These are phyloP conservation scores for Catocala fraxini DNA, from an alignment of 2,888 invertebrate species.

Conservation along the genomic window DNA sequence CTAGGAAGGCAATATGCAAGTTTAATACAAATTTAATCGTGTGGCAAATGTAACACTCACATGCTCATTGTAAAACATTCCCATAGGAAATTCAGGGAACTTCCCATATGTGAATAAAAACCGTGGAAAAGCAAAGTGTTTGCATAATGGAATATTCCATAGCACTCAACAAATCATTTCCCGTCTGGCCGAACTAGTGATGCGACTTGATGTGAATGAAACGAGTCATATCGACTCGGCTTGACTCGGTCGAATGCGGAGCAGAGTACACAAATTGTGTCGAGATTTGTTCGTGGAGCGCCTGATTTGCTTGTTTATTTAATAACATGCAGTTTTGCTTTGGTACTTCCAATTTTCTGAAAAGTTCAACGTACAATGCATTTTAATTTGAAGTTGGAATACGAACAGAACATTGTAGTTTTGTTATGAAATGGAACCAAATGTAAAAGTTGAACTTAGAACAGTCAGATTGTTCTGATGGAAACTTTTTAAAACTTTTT, in stretches of 20 bases:
- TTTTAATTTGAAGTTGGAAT: conserved; percentile 16
- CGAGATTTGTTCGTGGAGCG: conserved; percentile 28
- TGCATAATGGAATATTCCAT: conserved; percentile 57
- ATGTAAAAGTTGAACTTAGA: not conserved
- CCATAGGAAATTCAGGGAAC: conserved; percentile 18
- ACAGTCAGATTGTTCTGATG: too few species aligned
- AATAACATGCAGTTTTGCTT: conserved; percentile 20
- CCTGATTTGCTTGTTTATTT: conserved; percentile 32
- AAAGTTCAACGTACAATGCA: conserved; percentile 14
- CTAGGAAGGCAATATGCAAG: too few species aligned
- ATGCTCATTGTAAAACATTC: conserved; percentile 29
- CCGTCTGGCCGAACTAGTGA: conserved; percentile 43
- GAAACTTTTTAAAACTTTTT: too few species aligned
- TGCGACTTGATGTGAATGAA: conserved; percentile 19
- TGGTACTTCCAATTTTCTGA: conserved; percentile 13
- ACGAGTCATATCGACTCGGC: conserved; percentile 7
- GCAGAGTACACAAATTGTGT: conserved; percentile 27
- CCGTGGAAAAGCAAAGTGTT: conserved; percentile 44
- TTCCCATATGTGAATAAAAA: conserved; percentile 38
- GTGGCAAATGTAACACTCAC: not conserved
- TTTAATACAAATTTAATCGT: too few species aligned
- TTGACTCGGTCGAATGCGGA: conserved; percentile 8
- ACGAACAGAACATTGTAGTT: not conserved
- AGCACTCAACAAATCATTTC: conserved; percentile 63
- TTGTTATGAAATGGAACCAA: not conserved